Evolutionary conservation across 1,140 invertebrate species (phyloP).

Genomic region (Pararge aegeria): DNA sequence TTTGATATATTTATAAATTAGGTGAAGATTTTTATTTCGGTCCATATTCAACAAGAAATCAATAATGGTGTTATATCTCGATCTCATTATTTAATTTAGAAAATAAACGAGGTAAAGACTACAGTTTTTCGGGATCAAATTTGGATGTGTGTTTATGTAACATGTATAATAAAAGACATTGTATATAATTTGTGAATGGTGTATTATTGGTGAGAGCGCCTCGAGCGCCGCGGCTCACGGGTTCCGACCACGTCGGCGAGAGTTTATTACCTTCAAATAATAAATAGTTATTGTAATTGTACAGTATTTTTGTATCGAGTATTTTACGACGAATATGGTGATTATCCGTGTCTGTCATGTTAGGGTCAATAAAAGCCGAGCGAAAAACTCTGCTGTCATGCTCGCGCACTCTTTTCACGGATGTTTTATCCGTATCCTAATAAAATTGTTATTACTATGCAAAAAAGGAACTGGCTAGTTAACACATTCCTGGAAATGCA

Average conservation of each 20-base stretch:
- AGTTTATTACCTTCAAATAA: slow-evolving; percentile 69
- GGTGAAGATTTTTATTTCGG: slow-evolving; percentile 25
- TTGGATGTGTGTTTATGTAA: slow-evolving; percentile 75
- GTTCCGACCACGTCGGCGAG: slow-evolving; percentile 44
- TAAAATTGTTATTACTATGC: no score
- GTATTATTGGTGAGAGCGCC: slow-evolving; percentile 60
- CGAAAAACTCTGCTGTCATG: no score
- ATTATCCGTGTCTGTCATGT: slow-evolving; percentile 28
- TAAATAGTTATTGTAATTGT: slow-evolving; percentile 66
- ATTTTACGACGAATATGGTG: slow-evolving; percentile 60
- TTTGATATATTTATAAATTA: slow-evolving; percentile 33
- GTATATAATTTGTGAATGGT: slow-evolving; percentile 77
- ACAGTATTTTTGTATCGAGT: slow-evolving; percentile 79
- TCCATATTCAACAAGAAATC: slow-evolving; percentile 22
- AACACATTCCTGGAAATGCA: no score
- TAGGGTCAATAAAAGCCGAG: not conserved
- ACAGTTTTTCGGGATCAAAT: slow-evolving; percentile 77
- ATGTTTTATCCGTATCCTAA: no score
- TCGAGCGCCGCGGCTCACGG: slow-evolving; percentile 56
- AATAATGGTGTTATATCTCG: slow-evolving; percentile 61
- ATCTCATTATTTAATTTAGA: slow-evolving; percentile 80
- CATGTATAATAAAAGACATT: slow-evolving; percentile 74
- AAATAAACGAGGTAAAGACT: slow-evolving; percentile 79
- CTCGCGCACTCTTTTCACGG: no score
- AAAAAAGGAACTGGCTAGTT: no score